These are phyloP conservation scores for Caenorhabditis remanei DNA, from an alignment of 1,140 invertebrate genomes.

Conservation along the genomic window DNA sequence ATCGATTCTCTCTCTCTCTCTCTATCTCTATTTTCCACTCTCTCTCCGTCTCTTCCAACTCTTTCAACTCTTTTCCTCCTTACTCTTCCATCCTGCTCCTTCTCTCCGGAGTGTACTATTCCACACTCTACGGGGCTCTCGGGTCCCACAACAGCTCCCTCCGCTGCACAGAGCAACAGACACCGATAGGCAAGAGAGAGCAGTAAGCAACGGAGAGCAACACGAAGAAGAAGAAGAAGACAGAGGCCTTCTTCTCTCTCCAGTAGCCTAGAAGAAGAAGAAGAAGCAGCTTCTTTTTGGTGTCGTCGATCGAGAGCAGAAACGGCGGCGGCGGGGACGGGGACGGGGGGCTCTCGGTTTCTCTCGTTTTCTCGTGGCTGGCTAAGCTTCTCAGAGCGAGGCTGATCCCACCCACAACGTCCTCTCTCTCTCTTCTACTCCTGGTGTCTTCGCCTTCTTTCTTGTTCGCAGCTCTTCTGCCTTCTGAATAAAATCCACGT, in stretches of 20 bases:
- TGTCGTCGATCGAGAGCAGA: slow-evolving; percentile 10
- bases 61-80: not conserved
- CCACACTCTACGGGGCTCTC: not conserved
- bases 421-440: slow-evolving; percentile 6
- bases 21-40: not conserved
- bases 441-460: not conserved
- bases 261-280: slow-evolving; percentile 30
- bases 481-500: slow-evolving; percentile 42
- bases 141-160: slow-evolving; percentile 14
- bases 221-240: slow-evolving; percentile 24
- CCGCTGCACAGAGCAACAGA: not conserved
- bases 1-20: not conserved
- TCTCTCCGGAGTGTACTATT: not conserved
- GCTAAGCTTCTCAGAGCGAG: slow-evolving; percentile 47
- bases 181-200: slow-evolving; percentile 23
- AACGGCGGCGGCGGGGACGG: too few species aligned
- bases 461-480: not conserved
- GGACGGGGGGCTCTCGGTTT: not conserved
- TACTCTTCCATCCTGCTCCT: not conserved
- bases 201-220: not conserved
- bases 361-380: not conserved
- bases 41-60: not conserved
- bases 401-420: slow-evolving; percentile 55
- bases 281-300: slow-evolving; percentile 54
- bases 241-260: not conserved